Conservation (phyloP, 2,888 invertebrate species). For the Empis livida region DNA sequence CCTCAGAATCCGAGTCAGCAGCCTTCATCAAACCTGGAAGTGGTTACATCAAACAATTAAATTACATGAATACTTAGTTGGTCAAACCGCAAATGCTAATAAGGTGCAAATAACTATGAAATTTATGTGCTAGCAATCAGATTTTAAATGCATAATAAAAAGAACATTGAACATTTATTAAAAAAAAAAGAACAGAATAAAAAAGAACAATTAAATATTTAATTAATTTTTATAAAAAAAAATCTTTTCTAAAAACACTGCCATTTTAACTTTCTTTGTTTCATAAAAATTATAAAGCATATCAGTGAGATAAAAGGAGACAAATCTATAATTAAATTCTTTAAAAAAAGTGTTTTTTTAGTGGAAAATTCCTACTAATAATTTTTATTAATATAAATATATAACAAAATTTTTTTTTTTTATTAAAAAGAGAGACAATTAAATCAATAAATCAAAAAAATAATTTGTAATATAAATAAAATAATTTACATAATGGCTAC, state of each 20-base stretch:
- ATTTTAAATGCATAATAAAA: constrained; percentile 25
- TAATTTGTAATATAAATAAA: too few species aligned
- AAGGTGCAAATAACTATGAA: neutral
- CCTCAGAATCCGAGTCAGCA: constrained; percentile 73
- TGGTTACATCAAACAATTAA: constrained; percentile 85
- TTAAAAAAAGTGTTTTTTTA: constrained; percentile 2
- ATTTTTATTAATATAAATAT: too few species aligned
- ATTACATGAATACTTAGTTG: constrained; percentile 66
- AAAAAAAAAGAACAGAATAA: neutral
- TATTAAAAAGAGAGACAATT: too few species aligned
- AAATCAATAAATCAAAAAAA: too few species aligned
- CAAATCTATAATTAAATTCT: too few species aligned
- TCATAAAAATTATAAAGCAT: too few species aligned
- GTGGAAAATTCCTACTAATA: constrained; percentile 2
- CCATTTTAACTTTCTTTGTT: too few species aligned
- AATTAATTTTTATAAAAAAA: constrained; percentile 10
- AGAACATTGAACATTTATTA: constrained; percentile 25
- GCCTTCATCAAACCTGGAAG: constrained; percentile 88
- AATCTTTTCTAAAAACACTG: too few species aligned
- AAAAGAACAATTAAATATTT: neutral
- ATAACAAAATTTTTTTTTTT: too few species aligned
- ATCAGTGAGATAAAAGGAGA: too few species aligned
- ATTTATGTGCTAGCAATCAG: neutral
- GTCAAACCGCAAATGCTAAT: neutral
- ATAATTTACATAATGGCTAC: constrained; percentile 4